A percentile compares a stretch with the other conserved stretches of the same genome.
Conservation (phyloP, 2,113 vertebrate genomes). For the Clupea harengus region DNA sequence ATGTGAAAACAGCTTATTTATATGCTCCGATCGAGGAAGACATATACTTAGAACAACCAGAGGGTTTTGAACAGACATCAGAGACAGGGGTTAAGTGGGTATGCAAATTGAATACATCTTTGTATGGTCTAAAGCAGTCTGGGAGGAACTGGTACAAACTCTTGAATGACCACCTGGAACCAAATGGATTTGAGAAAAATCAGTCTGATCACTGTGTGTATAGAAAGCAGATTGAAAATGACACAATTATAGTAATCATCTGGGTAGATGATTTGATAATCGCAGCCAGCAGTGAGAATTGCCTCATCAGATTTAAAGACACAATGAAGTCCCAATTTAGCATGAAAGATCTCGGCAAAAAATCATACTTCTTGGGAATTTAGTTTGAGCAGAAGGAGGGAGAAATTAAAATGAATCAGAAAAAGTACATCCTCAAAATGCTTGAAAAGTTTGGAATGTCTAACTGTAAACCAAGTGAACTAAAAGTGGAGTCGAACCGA, state of each 20-base stretch:
- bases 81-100: not conserved
- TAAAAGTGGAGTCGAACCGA: not conserved
- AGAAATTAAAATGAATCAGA: conserved; percentile 30
- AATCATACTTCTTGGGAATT: conserved; percentile 39
- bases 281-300: conserved; percentile 32
- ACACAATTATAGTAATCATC: conserved; percentile 38
- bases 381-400: conserved; percentile 39
- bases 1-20: conserved; percentile 21
- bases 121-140: conserved; percentile 26
- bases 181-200: conserved; percentile 37
- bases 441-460: conserved; percentile 35
- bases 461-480: conserved; percentile 41
- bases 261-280: conserved; percentile 51
- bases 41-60: conserved; percentile 23
- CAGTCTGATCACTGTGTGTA: conserved; percentile 47
- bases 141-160: conserved; percentile 12
- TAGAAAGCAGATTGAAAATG: conserved; percentile 28
- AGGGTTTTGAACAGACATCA: not conserved
- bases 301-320: conserved; percentile 24
- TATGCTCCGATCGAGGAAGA: conserved; percentile 18
- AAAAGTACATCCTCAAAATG: conserved; percentile 17
- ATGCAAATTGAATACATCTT: not conserved
- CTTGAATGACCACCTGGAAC: conserved; percentile 27
- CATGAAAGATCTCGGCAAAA: conserved; percentile 45
- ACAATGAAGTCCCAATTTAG: conserved; percentile 35